phyloP scores from a whole-genome alignment of 2,797 vertebrate genomes.

The Alexandromys oeconomus region DNA sequence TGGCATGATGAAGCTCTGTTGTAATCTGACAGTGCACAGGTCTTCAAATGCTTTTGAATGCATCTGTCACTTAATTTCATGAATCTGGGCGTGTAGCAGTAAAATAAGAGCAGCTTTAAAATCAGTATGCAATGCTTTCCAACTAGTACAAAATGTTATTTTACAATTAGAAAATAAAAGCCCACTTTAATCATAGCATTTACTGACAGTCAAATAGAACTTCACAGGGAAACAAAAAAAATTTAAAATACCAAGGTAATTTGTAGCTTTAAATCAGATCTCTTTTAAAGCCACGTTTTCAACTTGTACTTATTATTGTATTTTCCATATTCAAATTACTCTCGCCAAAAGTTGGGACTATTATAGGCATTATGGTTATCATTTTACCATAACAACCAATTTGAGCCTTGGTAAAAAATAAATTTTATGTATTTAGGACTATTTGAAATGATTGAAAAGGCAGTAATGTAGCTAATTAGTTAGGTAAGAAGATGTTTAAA shows the following conservation, averaged over 20 bases:
- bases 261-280: constrained; percentile 31
- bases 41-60: constrained; percentile 83
- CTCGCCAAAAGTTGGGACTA: neutral
- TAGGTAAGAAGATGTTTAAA: neutral
- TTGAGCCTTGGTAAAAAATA: neutral
- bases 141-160: constrained; percentile 82
- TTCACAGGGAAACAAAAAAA: neutral
- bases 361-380: neutral
- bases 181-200: constrained; percentile 72
- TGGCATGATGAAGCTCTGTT: constrained; percentile 79
- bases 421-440: constrained; percentile 8
- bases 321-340: constrained; percentile 55
- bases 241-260: neutral
- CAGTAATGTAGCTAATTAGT: neutral
- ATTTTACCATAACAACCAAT: constrained; percentile 10
- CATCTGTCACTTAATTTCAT: constrained; percentile 84
- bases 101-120: constrained; percentile 73
- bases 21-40: constrained; percentile 76
- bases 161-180: constrained; percentile 81
- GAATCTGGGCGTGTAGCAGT: constrained; percentile 62
- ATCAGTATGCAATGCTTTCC: constrained; percentile 70
- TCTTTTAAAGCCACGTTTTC: constrained; percentile 37
- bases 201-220: constrained; percentile 74
- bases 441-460: constrained; percentile 59
- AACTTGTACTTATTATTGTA: neutral